A percentile compares a stretch with the other conserved stretches of the same genome.
Evolutionary conservation across 2,888 invertebrate genomes (phyloP).

Genomic region (Pheosia tremula): DNA sequence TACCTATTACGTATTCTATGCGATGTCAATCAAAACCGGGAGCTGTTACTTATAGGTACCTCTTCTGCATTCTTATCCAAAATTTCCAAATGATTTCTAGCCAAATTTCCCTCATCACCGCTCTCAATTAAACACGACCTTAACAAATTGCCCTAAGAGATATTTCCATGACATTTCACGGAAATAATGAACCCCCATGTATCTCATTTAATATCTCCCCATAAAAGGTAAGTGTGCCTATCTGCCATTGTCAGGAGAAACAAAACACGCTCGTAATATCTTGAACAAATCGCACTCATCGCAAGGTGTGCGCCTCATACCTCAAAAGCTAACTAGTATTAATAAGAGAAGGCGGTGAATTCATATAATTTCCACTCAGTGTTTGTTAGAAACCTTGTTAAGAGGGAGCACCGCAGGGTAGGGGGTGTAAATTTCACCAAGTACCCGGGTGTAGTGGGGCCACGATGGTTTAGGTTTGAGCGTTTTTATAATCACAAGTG

Average conservation of each 20-base stretch:
- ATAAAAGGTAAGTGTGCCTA: background rate
- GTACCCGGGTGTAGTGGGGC: conserved; percentile 57
- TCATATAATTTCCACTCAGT: conserved; percentile 72
- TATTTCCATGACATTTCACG: background rate
- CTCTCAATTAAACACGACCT: background rate
- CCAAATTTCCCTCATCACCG: background rate
- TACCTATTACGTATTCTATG: too few species aligned
- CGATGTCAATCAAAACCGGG: too few species aligned
- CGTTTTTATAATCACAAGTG: conserved; percentile 4
- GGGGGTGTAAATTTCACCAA: conserved; percentile 74
- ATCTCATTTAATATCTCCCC: background rate
- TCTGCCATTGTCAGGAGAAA: background rate
- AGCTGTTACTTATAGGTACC: too few species aligned
- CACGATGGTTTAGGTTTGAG: conserved; percentile 28
- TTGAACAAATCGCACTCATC: background rate
- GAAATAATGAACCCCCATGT: background rate
- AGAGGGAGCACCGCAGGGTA: conserved; percentile 63
- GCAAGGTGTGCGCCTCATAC: background rate
- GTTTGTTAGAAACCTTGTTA: conserved; percentile 78
- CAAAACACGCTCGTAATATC: background rate
- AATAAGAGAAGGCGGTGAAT: conserved; percentile 48
- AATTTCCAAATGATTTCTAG: background rate
- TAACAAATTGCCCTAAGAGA: background rate
- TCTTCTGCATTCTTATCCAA: background rate
- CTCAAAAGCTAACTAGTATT: conserved; percentile 35